These are phyloP conservation scores for Odontophorus gujanensis DNA, from an alignment of 2,113 vertebrate genomes.

Conservation along the genomic window DNA sequence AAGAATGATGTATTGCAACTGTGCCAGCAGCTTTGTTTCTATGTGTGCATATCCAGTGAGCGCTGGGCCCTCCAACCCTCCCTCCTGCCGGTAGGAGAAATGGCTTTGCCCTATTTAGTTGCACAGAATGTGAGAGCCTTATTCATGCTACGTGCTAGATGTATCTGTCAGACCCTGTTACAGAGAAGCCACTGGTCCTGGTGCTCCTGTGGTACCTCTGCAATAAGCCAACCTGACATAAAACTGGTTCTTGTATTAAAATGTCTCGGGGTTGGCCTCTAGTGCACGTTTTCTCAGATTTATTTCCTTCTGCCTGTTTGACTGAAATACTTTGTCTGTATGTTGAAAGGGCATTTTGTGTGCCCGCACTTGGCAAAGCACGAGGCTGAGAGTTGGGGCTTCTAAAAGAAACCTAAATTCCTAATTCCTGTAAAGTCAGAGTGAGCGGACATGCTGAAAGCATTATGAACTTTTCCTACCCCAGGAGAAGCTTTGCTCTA, in stretches of 20 bases:
- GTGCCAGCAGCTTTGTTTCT: constrained; percentile 78
- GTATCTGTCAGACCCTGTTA: constrained; percentile 22
- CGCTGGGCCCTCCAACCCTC: constrained; percentile 75
- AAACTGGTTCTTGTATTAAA: neutral
- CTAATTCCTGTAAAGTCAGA: constrained; percentile 54
- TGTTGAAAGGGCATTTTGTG: constrained; percentile 54
- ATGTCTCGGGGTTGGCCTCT: constrained; percentile 9
- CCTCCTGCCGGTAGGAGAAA: constrained; percentile 73
- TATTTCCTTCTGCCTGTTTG: constrained; percentile 54
- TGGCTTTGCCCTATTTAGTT: constrained; percentile 71
- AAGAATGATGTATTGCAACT: constrained; percentile 72
- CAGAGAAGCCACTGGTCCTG: constrained; percentile 39
- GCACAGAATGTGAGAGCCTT: constrained; percentile 66
- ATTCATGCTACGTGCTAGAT: constrained; percentile 49
- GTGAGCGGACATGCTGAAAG: constrained; percentile 51
- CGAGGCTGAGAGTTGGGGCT: constrained; percentile 58
- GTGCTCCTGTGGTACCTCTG: constrained; percentile 52
- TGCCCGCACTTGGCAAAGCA: constrained; percentile 36
- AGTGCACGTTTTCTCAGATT: neutral
- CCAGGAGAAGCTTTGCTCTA: constrained; percentile 79
- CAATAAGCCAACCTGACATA: constrained; percentile 53
- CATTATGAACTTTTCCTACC: constrained; percentile 64
- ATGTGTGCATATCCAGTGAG: constrained; percentile 75
- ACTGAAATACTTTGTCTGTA: constrained; percentile 35
- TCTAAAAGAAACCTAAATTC: constrained; percentile 53